Evolutionary conservation across 2,888 invertebrate genomes (phyloP).

Genomic region (Calephelis perditalis): DNA sequence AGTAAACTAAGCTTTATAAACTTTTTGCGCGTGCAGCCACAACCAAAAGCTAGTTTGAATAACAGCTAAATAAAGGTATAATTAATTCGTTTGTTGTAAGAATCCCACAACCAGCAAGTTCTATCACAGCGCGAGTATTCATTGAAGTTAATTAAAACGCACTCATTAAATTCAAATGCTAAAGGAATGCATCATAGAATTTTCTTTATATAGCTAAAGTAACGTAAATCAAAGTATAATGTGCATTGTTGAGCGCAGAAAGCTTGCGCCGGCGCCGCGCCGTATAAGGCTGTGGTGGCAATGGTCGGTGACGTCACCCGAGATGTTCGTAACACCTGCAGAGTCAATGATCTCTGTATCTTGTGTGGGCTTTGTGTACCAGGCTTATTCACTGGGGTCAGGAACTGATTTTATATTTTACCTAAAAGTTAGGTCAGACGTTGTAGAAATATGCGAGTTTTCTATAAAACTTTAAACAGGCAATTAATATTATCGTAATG

Average conservation of each 20-base stretch:
- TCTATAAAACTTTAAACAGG: too few species aligned
- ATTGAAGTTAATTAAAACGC: slow-evolving; percentile 2
- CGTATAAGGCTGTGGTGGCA: slow-evolving; percentile 43
- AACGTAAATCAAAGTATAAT: slow-evolving; percentile 35
- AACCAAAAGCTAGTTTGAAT: too few species aligned
- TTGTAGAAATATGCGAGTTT: too few species aligned
- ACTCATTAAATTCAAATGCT: slow-evolving; percentile 30
- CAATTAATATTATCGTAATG: too few species aligned
- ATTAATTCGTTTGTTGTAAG: too few species aligned
- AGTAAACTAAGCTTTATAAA: too few species aligned
- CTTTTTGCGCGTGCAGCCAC: too few species aligned
- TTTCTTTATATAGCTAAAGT: slow-evolving; percentile 30
- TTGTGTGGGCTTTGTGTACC: slow-evolving; percentile 32
- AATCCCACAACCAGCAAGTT: too few species aligned
- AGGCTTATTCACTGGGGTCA: slow-evolving; percentile 15
- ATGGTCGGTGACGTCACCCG: slow-evolving; percentile 44
- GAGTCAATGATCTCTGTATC: slow-evolving; percentile 45
- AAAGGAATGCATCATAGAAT: slow-evolving; percentile 28
- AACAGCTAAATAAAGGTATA: too few species aligned
- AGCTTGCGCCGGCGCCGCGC: slow-evolving; percentile 49
- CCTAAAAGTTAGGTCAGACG: slow-evolving; percentile 10
- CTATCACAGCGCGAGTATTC: not conserved
- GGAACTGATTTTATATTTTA: slow-evolving; percentile 5
- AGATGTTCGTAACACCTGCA: slow-evolving; percentile 45
- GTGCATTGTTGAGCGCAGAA: slow-evolving; percentile 33